These are phyloP conservation scores for Coronaproctus castanopsis DNA, from an alignment of 2,888 invertebrate species.

Conservation along the genomic window DNA sequence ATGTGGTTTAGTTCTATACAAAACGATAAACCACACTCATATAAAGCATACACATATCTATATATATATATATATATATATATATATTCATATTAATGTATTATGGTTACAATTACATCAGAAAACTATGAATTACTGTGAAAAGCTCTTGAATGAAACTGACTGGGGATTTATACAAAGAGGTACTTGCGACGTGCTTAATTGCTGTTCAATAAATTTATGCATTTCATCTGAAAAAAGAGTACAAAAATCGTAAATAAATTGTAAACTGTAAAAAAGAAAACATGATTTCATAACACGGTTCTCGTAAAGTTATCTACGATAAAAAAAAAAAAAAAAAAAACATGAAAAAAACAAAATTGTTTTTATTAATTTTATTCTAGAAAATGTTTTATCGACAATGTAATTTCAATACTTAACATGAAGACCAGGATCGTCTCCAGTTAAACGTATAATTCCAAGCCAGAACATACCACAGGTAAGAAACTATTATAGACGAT, in stretches of 20 bases:
- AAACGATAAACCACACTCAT: no score
- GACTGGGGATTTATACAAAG: constrained; percentile 99
- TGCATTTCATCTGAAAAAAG: constrained; percentile 82
- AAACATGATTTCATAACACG: background rate
- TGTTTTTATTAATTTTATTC: no score
- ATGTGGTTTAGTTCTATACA: no score
- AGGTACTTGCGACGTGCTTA: constrained; percentile 85
- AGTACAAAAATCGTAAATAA: constrained; percentile 11
- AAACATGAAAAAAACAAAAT: no score
- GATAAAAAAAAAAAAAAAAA: no score
- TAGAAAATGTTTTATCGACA: no score
- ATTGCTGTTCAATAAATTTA: constrained; percentile 93
- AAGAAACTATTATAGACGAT: no score
- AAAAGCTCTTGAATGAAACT: constrained; percentile 99
- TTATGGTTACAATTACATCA: background rate
- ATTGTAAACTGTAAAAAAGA: background rate
- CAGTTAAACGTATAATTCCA: no score
- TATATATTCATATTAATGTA: background rate
- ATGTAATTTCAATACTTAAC: no score
- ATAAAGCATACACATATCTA: background rate
- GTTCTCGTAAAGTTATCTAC: no score
- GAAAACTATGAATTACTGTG: constrained; percentile 52
- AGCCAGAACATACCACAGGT: no score
- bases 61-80: background rate
- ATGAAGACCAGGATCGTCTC: no score